These are phyloP conservation scores for Aeoliscus strigatus DNA, from an alignment of 2,797 vertebrate species.

Conservation along the genomic window DNA sequence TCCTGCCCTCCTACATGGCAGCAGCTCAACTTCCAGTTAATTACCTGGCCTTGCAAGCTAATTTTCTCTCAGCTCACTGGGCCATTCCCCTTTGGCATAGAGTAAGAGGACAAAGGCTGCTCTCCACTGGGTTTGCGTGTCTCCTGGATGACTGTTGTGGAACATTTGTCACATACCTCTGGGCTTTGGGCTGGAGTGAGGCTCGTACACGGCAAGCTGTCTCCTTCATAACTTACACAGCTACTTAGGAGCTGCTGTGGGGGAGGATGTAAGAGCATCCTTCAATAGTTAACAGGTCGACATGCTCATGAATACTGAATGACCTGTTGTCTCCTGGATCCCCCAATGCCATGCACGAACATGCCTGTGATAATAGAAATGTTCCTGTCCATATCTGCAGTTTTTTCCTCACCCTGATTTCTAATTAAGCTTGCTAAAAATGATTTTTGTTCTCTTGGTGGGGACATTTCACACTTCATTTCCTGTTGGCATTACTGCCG, in stretches of 20 bases:
- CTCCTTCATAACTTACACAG: slow-evolving; percentile 31
- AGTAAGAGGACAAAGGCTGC: slow-evolving; percentile 45
- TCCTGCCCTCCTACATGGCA: slow-evolving; percentile 45
- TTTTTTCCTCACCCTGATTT: slow-evolving; percentile 18
- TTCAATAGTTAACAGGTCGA: slow-evolving; percentile 2
- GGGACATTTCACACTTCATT: slow-evolving; percentile 41
- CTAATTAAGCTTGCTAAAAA: slow-evolving; percentile 35
- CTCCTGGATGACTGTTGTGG: slow-evolving; percentile 45
- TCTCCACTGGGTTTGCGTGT: slow-evolving; percentile 45
- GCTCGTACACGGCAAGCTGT: slow-evolving; percentile 17
- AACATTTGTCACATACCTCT: slow-evolving; percentile 57
- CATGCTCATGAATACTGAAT: slow-evolving; percentile 1
- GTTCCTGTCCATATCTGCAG: neutral
- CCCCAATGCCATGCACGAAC: slow-evolving; percentile 1
- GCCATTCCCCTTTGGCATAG: slow-evolving; percentile 33
- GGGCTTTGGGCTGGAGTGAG: slow-evolving; percentile 38
- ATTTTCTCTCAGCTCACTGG: slow-evolving; percentile 63
- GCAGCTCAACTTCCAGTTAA: slow-evolving; percentile 64
- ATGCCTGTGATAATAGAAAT: no score
- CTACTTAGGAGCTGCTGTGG: slow-evolving; percentile 21
- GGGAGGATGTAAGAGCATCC: slow-evolving; percentile 11
- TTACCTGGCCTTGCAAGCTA: slow-evolving; percentile 62
- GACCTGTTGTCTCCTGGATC: neutral
- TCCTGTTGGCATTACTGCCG: slow-evolving; percentile 22
- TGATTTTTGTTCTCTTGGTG: slow-evolving; percentile 19